A percentile compares a stretch with the other conserved stretches of the same genome.
Conservation (phyloP, 2,113 vertebrate genomes). For the Ailuropoda melanoleuca region DNA sequence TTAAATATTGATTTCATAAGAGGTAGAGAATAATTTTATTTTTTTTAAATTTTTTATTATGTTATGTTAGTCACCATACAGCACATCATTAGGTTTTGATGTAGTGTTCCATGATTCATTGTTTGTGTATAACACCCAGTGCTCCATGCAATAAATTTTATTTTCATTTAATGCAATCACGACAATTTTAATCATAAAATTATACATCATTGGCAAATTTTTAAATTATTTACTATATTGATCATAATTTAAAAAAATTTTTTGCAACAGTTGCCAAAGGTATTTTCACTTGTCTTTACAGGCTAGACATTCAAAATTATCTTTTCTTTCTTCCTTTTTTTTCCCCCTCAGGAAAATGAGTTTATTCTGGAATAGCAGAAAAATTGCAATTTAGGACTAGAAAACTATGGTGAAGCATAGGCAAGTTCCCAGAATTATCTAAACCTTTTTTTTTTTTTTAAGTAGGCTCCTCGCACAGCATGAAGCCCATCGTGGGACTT, state of each 20-base stretch:
- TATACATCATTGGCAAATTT: slow-evolving; percentile 83
- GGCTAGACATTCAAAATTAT: not conserved
- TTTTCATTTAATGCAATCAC: slow-evolving; percentile 82
- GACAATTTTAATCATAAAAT: slow-evolving; percentile 77
- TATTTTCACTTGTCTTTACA: slow-evolving; percentile 68
- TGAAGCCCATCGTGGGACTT: not conserved
- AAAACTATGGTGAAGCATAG: not conserved
- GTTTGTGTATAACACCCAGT: too few species aligned
- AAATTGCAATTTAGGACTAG: not conserved
- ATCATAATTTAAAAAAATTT: not conserved
- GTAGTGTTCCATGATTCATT: too few species aligned
- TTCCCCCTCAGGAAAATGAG: not conserved
- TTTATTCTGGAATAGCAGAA: not conserved
- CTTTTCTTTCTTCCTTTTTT: not conserved
- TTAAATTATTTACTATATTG: slow-evolving; percentile 59
- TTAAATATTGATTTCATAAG: slow-evolving; percentile 81
- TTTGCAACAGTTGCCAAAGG: slow-evolving; percentile 48
- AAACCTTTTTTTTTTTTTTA: not conserved
- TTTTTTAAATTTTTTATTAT: slow-evolving; percentile 40
- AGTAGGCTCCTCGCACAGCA: not conserved
- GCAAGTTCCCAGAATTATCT: not conserved
- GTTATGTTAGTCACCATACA: too few species aligned
- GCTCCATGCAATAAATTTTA: slow-evolving; percentile 65
- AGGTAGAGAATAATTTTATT: slow-evolving; percentile 85
- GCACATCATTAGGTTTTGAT: too few species aligned